These are phyloP conservation scores for Montipora foliosa DNA, from an alignment of 64 coral and sea anemone species.

Conservation along the genomic window DNA sequence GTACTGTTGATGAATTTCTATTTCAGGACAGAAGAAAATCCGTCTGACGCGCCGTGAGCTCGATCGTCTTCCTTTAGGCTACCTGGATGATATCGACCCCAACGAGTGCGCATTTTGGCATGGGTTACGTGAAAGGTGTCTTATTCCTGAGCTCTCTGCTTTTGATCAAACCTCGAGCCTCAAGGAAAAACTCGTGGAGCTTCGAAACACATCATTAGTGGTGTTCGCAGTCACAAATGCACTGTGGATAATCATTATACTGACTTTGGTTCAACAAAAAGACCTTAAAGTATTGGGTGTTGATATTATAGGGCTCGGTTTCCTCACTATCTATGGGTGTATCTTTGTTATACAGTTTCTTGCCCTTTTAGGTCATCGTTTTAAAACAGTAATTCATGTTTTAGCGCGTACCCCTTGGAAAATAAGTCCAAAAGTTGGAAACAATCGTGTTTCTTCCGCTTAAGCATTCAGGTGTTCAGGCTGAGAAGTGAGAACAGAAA, in stretches of 20 bases:
- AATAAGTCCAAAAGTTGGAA: not conserved
- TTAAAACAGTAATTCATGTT: constrained; percentile 64
- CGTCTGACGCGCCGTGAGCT: constrained; percentile 65
- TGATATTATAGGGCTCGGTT: constrained; percentile 58
- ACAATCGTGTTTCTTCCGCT: not conserved
- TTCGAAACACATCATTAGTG: constrained; percentile 45
- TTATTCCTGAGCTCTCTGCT: constrained; percentile 65
- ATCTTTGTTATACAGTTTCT: constrained; percentile 71
- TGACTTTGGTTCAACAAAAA: constrained; percentile 23
- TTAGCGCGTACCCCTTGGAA: constrained; percentile 76
- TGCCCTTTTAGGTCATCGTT: constrained; percentile 62
- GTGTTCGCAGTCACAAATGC: constrained; percentile 53
- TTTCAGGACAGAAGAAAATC: constrained; percentile 66
- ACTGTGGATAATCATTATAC: constrained; percentile 62
- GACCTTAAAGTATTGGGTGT: constrained; percentile 73
- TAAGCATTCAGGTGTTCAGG: no score
- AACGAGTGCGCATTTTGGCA: constrained; percentile 75
- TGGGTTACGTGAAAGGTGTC: constrained; percentile 45
- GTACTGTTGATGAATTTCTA: no score
- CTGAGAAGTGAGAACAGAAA: no score
- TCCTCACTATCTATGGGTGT: constrained; percentile 63
- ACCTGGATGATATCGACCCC: constrained; percentile 50
- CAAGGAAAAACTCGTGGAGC: constrained; percentile 51
- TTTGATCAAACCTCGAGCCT: constrained; percentile 64
- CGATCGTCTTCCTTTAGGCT: constrained; percentile 40